phyloP scores from a whole-genome alignment of 2,797 vertebrate species.

The Eremophila alpestris region DNA sequence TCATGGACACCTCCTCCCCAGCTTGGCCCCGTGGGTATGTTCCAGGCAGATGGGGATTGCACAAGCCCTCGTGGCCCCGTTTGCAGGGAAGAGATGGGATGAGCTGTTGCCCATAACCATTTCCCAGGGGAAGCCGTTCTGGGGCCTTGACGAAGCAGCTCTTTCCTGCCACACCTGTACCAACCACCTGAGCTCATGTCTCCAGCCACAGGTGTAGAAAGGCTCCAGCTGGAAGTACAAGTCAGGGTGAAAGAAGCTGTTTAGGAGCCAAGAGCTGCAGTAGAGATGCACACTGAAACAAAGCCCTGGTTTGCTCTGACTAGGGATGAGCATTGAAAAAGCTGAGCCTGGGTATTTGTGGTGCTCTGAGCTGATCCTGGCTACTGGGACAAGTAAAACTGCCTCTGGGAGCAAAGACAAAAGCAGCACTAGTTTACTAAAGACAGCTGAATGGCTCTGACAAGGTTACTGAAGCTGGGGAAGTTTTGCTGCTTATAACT shows the following conservation, averaged over 20 bases:
- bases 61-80: rapidly evolving
- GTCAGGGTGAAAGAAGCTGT: background rate
- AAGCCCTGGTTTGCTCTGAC: background rate
- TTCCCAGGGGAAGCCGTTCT: background rate
- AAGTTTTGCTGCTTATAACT: background rate
- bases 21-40: background rate
- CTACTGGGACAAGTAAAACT: background rate
- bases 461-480: background rate
- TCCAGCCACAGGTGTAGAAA: background rate
- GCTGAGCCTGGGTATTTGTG: background rate
- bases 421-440: background rate
- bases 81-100: background rate
- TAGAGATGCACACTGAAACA: background rate
- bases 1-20: background rate
- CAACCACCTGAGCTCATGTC: rapidly evolving
- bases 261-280: background rate
- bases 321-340: background rate
- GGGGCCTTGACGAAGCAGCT: background rate
- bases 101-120: background rate
- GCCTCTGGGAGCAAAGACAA: background rate
- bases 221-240: background rate
- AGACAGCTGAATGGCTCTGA: background rate
- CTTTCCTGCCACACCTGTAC: background rate
- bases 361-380: background rate
- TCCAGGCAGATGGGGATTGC: background rate